Evolutionary conservation across 2,888 invertebrate genomes (phyloP).

Genomic region (Leptopilina drosophilae): DNA sequence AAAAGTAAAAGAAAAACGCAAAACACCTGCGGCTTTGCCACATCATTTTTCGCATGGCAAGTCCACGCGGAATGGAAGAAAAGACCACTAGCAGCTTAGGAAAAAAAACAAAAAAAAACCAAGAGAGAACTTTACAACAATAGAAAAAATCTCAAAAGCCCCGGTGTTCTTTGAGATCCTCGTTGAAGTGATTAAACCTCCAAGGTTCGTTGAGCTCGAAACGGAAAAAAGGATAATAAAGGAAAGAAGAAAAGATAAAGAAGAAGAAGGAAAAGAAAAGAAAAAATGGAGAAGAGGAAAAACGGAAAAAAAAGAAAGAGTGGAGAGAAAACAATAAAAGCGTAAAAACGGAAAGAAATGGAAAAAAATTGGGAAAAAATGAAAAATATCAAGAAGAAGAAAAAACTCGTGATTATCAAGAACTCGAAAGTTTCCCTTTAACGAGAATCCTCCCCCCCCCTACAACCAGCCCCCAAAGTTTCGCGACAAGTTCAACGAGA

Average conservation of each 20-base stretch:
- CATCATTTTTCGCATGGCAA: conserved; percentile 37
- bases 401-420: conserved; percentile 16
- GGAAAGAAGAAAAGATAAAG: conserved; percentile 50
- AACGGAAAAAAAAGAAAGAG: conserved; percentile 48
- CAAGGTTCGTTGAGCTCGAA: conserved; percentile 37
- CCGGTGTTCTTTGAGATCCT: conserved; percentile 11
- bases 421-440: conserved; percentile 16
- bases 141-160: not conserved
- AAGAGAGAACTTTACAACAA: not conserved
- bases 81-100: conserved; percentile 6
- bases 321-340: conserved; percentile 53
- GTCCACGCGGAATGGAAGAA: conserved; percentile 37
- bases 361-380: conserved; percentile 54
- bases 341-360: conserved; percentile 43
- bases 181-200: conserved; percentile 28
- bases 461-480: no score
- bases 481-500: conserved; percentile 21
- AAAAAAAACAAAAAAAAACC: not conserved
- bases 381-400: conserved; percentile 46
- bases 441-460: conserved; percentile 26
- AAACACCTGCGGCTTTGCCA: conserved; percentile 43
- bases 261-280: conserved; percentile 53
- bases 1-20: conserved; percentile 46
- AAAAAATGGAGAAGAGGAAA: conserved; percentile 51
- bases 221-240: conserved; percentile 47